A percentile compares a stretch with the other conserved stretches of the same genome.
Evolutionary conservation across 2,888 invertebrate genomes (phyloP).

Genomic region (Latrodectus elegans): DNA sequence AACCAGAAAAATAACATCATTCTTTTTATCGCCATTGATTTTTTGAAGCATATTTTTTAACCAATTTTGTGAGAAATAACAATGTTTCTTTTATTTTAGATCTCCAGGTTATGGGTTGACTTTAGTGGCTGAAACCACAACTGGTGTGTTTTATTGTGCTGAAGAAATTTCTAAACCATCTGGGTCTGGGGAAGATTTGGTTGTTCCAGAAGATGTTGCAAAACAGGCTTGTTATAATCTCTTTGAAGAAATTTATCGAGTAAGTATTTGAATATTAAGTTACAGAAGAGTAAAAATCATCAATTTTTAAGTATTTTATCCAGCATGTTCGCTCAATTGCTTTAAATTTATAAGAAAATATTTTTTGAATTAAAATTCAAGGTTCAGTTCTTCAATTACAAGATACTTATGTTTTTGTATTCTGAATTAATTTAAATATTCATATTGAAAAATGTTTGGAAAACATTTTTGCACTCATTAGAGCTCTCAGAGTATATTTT

Average conservation of each 20-base stretch:
- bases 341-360: too few species aligned
- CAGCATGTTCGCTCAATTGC: too few species aligned
- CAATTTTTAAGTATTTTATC: too few species aligned
- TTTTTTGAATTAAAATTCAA: not conserved
- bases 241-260: constrained; percentile 89
- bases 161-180: constrained; percentile 75
- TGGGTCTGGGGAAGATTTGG: constrained; percentile 78
- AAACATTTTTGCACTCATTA: too few species aligned
- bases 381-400: not conserved
- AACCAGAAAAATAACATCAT: too few species aligned
- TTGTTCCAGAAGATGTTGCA: constrained; percentile 94
- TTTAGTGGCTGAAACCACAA: constrained; percentile 92
- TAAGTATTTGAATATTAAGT: constrained; percentile 9
- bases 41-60: too few species aligned
- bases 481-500: too few species aligned
- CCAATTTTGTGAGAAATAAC: too few species aligned
- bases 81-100: constrained; percentile 19
- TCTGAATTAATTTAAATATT: too few species aligned
- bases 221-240: constrained; percentile 85
- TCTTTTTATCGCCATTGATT: too few species aligned
- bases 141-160: constrained; percentile 79
- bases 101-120: constrained; percentile 88
- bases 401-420: not conserved
- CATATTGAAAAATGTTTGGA: too few species aligned
- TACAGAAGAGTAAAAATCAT: too few species aligned